Base-by-base conservation (phyloP, 2,113 vertebrate species). In the Pteruthius melanotis region DNA sequence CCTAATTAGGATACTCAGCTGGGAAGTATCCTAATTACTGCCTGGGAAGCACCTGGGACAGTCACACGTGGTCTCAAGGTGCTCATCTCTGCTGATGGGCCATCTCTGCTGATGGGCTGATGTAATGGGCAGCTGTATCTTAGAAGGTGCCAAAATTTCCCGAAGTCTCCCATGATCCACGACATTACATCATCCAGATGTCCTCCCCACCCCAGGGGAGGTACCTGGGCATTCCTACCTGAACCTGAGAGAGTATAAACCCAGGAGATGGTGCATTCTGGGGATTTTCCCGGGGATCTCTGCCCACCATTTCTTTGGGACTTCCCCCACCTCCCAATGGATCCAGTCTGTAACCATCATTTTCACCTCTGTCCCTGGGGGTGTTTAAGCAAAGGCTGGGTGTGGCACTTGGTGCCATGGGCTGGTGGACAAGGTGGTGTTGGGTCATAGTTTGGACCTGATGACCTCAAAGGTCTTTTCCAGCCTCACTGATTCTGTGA, bases 241-340 rank as follows among this genome's bases (percentile, higher is more conserved):
- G 8, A 76, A 59, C 31, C 31, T 37, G 44, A 26, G 60, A 14
- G 52, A 57, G 31, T 12, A 42, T 9, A n/a, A 44, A 68, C 44
- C 26, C 6, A 17, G 7, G 0, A 12, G 17, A 35, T 9, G 21
- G 2, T 9, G 5, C 1, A 1, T 68, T 30, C 35, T 15, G 16
- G 9, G 33, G 17, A 5, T 54, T 37, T 63, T 33, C 57, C 37
- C 52, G 80, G 33, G 21, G 19, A 24, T 75, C 75, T 49, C 24
- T 20, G 13, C 24, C 9, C 52, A 35, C 21, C 11, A 14, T 35
- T 42, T 13, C 13, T 31, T 49, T 57, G 37, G 24, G 26, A 37
- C 3, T 26, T 35, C 3, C 13, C 11, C 13, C 35, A 49, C 13
- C 24, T 26, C 20, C n/a, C 0, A 1, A 18, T 26, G 37, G 30